Conservation (phyloP, 30 jellyfish, hydroid and myxozoan genomes). For the Haliclystus octoradiatus region DNA sequence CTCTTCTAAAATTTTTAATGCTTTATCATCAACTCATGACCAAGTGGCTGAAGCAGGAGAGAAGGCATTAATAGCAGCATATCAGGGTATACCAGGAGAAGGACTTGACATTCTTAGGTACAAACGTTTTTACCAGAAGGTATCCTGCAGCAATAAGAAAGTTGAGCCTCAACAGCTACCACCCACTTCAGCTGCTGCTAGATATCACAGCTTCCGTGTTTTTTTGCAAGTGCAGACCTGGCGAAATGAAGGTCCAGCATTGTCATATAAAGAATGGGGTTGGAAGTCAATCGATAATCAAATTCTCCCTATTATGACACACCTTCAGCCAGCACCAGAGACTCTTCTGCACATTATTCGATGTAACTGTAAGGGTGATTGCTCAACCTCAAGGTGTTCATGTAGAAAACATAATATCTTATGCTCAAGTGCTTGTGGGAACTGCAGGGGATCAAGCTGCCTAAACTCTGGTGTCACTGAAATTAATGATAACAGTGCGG, state of each 20-base stretch:
- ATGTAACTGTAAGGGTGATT: conserved; percentile 24
- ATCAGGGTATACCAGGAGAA: conserved; percentile 19
- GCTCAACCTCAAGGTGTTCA: conserved; percentile 18
- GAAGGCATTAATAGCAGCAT: conserved; percentile 19
- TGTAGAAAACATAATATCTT: conserved; percentile 17
- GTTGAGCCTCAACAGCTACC: conserved; percentile 21
- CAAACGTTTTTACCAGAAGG: conserved; percentile 19
- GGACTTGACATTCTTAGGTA: conserved; percentile 9
- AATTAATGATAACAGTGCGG: too few species aligned
- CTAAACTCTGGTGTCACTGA: conserved; percentile 8
- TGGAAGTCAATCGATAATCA: conserved; percentile 9
- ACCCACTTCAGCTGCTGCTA: conserved; percentile 43
- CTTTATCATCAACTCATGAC: conserved; percentile 5
- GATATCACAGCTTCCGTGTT: conserved; percentile 25
- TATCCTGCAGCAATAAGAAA: conserved; percentile 2
- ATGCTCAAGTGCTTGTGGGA: conserved; percentile 23
- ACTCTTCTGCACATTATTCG: conserved; percentile 8
- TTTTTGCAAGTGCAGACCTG: conserved; percentile 19
- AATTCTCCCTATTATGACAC: conserved; percentile 15
- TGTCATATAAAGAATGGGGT: conserved; percentile 20
- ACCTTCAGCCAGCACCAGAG: conserved; percentile 34
- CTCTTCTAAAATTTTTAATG: conserved; percentile 6
- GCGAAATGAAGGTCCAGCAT: conserved; percentile 12
- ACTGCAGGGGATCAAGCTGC: conserved; percentile 29
- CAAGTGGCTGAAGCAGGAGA: conserved; percentile 13